Conservation (phyloP, 2,888 invertebrate genomes). For the Aethes cnicana region DNA sequence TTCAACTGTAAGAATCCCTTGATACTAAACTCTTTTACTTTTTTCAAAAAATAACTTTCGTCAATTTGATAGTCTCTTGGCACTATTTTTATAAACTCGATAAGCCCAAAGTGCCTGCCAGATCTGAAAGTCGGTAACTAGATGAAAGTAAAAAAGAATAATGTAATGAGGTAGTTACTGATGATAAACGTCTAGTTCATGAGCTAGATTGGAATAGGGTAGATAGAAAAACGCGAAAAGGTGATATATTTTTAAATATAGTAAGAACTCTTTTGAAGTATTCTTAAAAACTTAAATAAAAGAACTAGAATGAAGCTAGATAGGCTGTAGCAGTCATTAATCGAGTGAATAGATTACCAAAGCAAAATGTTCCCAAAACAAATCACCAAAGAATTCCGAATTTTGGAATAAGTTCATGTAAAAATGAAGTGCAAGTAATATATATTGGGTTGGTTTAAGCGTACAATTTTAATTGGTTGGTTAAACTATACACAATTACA, state of each 20-base stretch:
- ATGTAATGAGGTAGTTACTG: slow-evolving; percentile 11
- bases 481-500: slow-evolving; percentile 31
- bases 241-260: slow-evolving; percentile 41
- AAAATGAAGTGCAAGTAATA: no score
- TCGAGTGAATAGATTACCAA: slow-evolving; percentile 4
- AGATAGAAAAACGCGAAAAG: slow-evolving; percentile 28
- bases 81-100: slow-evolving; percentile 29
- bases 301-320: slow-evolving; percentile 22
- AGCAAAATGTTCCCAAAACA: slow-evolving; percentile 10
- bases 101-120: slow-evolving; percentile 58
- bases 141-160: slow-evolving; percentile 6
- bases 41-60: no score
- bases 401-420: no score
- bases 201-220: slow-evolving; percentile 35
- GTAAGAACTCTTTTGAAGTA: slow-evolving; percentile 15
- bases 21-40: slow-evolving; percentile 18
- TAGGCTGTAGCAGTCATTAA: slow-evolving; percentile 14
- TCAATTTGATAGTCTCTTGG: slow-evolving; percentile 27
- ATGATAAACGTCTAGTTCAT: slow-evolving; percentile 12
- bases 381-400: slow-evolving; percentile 14
- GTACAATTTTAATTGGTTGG: no score
- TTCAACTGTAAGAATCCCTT: slow-evolving; percentile 20
- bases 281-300: slow-evolving; percentile 7
- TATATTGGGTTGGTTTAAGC: no score
- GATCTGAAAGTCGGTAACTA: slow-evolving; percentile 31